Evolutionary conservation across 2,113 vertebrate genomes (phyloP).

Genomic region (Cephalopterus ornatus): DNA sequence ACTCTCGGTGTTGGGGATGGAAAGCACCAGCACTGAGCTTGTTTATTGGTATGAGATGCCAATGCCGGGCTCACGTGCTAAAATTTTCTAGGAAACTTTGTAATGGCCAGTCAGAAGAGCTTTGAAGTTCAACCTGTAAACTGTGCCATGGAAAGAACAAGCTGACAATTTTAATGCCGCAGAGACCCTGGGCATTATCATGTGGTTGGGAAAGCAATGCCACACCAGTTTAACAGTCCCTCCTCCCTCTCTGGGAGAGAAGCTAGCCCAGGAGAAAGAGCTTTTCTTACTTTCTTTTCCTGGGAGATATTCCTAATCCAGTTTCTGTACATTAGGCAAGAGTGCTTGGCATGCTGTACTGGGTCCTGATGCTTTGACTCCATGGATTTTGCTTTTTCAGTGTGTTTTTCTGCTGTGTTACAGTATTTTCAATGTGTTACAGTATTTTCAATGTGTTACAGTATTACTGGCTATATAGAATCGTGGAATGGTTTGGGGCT

Average conservation of each 20-base stretch:
- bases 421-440: neutral
- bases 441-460: no score
- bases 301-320: neutral
- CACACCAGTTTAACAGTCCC: neutral
- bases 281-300: neutral
- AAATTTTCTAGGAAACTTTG: neutral
- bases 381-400: neutral
- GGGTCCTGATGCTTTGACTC: neutral
- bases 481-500: neutral
- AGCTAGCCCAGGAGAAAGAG: neutral
- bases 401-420: fast-evolving
- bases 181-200: neutral
- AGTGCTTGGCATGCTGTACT: neutral
- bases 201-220: neutral
- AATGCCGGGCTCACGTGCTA: fast-evolving
- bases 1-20: neutral
- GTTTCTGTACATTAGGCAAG: neutral
- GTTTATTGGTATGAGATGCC: neutral
- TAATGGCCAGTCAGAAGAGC: neutral
- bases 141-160: neutral
- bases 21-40: neutral
- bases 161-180: neutral
- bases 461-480: neutral
- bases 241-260: neutral
- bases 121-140: neutral